Evolutionary conservation across 2,113 vertebrate genomes (phyloP).

Genomic region (Xyrauchen texanus): DNA sequence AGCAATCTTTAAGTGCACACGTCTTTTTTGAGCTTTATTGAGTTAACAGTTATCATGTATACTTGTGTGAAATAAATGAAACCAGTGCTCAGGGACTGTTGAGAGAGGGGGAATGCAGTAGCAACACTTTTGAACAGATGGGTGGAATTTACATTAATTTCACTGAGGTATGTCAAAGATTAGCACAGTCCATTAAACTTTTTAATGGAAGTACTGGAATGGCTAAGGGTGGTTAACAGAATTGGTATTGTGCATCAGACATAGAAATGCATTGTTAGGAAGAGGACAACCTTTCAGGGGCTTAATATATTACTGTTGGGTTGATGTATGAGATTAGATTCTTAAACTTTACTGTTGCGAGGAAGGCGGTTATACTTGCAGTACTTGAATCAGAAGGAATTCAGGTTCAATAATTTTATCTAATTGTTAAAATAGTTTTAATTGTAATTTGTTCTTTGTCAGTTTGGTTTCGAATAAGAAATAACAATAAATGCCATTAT

Average conservation of each 20-base stretch:
- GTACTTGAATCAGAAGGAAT: constrained; percentile 48
- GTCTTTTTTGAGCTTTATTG: constrained; percentile 65
- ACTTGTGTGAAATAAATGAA: constrained; percentile 64
- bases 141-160: constrained; percentile 35
- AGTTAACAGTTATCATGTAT: constrained; percentile 49
- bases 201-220: constrained; percentile 27
- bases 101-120: constrained; percentile 44
- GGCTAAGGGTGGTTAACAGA: neutral
- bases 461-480: constrained; percentile 26
- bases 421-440: constrained; percentile 28
- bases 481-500: constrained; percentile 23
- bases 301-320: too few relatives aligned
- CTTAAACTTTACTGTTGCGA: constrained; percentile 35
- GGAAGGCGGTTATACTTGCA: constrained; percentile 16
- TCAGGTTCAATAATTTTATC: constrained; percentile 47
- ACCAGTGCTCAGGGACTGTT: constrained; percentile 72
- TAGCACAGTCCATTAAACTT: constrained; percentile 41
- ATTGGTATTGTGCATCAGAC: neutral
- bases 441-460: constrained; percentile 32
- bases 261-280: neutral
- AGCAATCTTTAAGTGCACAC: constrained; percentile 19
- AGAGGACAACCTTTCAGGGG: neutral
- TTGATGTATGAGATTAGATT: neutral
- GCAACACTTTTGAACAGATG: constrained; percentile 45
- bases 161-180: constrained; percentile 48